Percentiles rank a stretch among this genome's conserved stretches.
Conservation (phyloP, 2,113 vertebrate genomes). For the Agelaius tricolor region DNA sequence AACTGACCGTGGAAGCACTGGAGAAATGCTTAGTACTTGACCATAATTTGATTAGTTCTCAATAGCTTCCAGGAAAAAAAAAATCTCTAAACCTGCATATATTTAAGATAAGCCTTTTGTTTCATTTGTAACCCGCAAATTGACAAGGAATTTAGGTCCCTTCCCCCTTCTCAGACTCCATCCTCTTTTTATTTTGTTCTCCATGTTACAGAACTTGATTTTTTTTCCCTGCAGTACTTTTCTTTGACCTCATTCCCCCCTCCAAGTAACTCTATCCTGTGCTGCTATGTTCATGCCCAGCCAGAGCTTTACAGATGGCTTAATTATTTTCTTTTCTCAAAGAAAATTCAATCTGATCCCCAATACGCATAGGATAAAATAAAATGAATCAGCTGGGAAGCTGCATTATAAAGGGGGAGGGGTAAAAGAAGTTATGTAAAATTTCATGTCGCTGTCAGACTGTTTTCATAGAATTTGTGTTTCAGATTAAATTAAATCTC, state of each 20-base stretch:
- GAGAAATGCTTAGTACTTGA: constrained; percentile 18
- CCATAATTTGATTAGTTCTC: constrained; percentile 49
- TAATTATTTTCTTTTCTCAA: constrained; percentile 73
- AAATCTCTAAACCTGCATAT: constrained; percentile 26
- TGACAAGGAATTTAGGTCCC: constrained; percentile 49
- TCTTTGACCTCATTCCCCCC: constrained; percentile 47
- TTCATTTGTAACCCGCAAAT: constrained; percentile 56
- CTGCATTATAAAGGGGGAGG: constrained; percentile 49
- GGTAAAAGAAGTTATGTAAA: constrained; percentile 67
- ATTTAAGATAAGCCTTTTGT: constrained; percentile 62
- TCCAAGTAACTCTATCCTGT: constrained; percentile 64
- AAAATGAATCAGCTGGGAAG: constrained; percentile 70
- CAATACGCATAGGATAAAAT: constrained; percentile 60
- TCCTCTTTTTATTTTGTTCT: constrained; percentile 41
- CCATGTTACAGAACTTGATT: constrained; percentile 26
- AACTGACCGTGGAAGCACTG: background rate
- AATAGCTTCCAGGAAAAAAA: constrained; percentile 46
- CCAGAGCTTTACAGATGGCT: constrained; percentile 70
- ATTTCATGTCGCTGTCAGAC: constrained; percentile 70
- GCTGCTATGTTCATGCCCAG: constrained; percentile 38
- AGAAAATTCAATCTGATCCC: constrained; percentile 55
- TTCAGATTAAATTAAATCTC: constrained; percentile 67
- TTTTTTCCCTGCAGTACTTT: constrained; percentile 39
- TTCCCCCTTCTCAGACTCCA: constrained; percentile 43
- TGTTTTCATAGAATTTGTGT: constrained; percentile 60